Base-by-base conservation (phyloP, 1,140 invertebrate genomes). In the Drosophila murphyi region DNA sequence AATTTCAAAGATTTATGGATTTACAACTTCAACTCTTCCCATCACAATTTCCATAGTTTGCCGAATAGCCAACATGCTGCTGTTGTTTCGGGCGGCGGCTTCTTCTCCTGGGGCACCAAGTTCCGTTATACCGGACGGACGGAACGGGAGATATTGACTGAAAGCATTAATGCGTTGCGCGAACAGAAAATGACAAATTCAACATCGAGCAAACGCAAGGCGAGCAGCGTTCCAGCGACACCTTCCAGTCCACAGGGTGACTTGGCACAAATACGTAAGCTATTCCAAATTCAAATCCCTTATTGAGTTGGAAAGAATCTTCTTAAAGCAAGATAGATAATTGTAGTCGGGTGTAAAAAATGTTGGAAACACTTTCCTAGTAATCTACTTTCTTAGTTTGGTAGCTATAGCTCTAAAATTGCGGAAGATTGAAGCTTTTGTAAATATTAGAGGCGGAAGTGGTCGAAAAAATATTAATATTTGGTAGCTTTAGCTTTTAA, bases 91-190 rank as follows among this genome's bases (percentile, higher is more conserved):
- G 97, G 98, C 31, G 97, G 98, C n/a, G 97, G 97, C 7, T 95
- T 99, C 76, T 99, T 99, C 93, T 98, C 97, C 0, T 97, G 97
- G 95, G 97, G 97, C 43, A 98, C 97, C 45, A 98, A 98, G 93
- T 98, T 99, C 92, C 96, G 97, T 79, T 98, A 97, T 93, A 96
- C 96, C 56, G 97, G 97, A 2, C 94, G 97, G 63, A 97, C 97
- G 12, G 97, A 98, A 92, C 94, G 95, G 43, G 97, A 98, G 93
- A 96, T 98, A 57, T 93, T 98, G 54, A 96, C 96, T 85, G 96
- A 96, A 67, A 92, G 81, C 60, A 88, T 92, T 8, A 91, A 92
- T 48, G 80, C 90, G 41, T 63, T 92, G 47, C 81, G 89, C 5
- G 91, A 91, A 51, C 91, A 91, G 94, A 95, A 80, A 93, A 94